Conservation (phyloP, 2,888 invertebrate genomes). For the Phragmatobia fuliginosa region DNA sequence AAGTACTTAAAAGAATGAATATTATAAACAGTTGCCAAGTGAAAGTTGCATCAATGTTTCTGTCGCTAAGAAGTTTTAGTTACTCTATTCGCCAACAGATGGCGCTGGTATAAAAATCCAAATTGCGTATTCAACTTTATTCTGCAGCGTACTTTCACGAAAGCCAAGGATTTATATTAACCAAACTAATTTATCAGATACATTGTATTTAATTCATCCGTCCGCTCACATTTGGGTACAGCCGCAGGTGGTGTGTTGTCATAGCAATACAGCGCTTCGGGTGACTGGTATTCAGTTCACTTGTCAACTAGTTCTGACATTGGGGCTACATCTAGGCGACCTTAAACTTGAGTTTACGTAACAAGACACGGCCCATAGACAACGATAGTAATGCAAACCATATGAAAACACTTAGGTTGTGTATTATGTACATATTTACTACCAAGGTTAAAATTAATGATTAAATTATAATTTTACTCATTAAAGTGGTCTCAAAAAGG, state of each 20-base stretch:
- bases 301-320: conserved; percentile 44
- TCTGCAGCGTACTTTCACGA: conserved; percentile 34
- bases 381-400: conserved; percentile 36
- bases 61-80: conserved; percentile 43
- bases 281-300: conserved; percentile 45
- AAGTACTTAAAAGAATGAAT: no score
- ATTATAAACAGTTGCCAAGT: neutral
- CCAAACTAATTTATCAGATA: conserved; percentile 29
- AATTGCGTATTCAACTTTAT: conserved; percentile 21
- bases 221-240: conserved; percentile 30
- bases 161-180: conserved; percentile 33
- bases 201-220: conserved; percentile 13
- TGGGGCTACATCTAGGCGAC: conserved; percentile 61
- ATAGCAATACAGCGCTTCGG: conserved; percentile 31
- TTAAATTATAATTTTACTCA: no score
- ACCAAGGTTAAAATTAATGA: conserved; percentile 45
- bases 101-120: conserved; percentile 46
- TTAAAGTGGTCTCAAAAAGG: conserved; percentile 30
- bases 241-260: conserved; percentile 41
- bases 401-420: conserved; percentile 13
- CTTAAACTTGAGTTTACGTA: conserved; percentile 80
- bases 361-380: conserved; percentile 56
- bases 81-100: conserved; percentile 67
- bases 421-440: conserved; percentile 15
- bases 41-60: conserved; percentile 59